A percentile compares a stretch with the other conserved stretches of the same genome.
Evolutionary conservation across 2,113 vertebrate genomes (phyloP).

Genomic region (Eubucco bourcierii): DNA sequence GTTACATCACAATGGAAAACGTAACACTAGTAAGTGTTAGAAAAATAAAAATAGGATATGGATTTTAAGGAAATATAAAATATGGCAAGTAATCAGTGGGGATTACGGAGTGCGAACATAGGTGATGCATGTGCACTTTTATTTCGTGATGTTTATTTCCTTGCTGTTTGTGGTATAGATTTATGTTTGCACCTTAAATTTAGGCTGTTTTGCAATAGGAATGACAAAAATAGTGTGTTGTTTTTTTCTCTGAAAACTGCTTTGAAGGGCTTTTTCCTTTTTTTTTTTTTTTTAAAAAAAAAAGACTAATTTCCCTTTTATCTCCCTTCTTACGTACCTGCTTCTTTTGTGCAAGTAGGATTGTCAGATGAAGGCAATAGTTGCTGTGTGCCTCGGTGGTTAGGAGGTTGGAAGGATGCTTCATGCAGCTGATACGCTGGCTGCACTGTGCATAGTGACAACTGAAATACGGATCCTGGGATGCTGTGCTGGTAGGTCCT

Average conservation of each 20-base stretch:
- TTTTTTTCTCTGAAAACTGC: slow-evolving; percentile 9
- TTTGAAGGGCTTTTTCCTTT: background rate
- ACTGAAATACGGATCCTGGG: slow-evolving; percentile 66
- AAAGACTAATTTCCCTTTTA: background rate
- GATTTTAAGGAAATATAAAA: slow-evolving; percentile 3
- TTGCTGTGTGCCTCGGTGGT: background rate
- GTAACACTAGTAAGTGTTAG: background rate
- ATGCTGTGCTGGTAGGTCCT: slow-evolving; percentile 69
- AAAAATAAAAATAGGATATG: background rate
- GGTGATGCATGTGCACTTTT: background rate
- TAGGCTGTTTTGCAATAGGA: background rate
- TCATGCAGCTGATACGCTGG: slow-evolving; percentile 62
- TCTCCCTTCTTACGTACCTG: background rate
- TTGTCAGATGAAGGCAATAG: background rate
- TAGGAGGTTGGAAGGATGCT: slow-evolving; percentile 44
- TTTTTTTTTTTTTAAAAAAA: slow-evolving; percentile 22
- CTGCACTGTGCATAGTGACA: slow-evolving; percentile 65
- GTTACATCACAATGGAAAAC: background rate
- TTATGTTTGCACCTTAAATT: background rate
- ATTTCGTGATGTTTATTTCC: background rate
- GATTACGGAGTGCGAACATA: background rate
- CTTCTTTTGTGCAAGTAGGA: slow-evolving; percentile 4
- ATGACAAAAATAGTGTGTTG: background rate
- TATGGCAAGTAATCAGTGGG: background rate
- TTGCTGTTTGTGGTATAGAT: background rate